Evolutionary conservation across 2,113 vertebrate genomes (phyloP).

Genomic region (Bothrops jararaca): DNA sequence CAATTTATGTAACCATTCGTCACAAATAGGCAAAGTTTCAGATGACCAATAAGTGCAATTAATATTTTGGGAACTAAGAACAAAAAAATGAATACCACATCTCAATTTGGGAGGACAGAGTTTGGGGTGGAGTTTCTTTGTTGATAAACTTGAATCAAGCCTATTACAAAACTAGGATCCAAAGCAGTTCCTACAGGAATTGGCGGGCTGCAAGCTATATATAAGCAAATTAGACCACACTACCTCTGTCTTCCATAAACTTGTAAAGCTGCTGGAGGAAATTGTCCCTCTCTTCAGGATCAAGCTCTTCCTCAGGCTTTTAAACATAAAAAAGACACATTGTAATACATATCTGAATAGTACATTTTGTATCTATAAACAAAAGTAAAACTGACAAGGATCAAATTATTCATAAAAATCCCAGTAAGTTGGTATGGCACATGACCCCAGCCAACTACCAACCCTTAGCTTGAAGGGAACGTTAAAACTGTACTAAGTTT

Average conservation of each 20-base stretch:
- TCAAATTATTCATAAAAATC: neutral
- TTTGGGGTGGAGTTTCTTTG: neutral
- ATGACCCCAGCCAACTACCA: neutral
- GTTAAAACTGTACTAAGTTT: neutral
- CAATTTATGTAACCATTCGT: neutral
- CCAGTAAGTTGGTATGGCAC: neutral
- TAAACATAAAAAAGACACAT: slow-evolving; percentile 31
- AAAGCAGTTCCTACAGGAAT: neutral
- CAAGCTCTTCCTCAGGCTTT: slow-evolving; percentile 92
- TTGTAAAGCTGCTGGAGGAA: slow-evolving; percentile 99
- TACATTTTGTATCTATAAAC: slow-evolving; percentile 14
- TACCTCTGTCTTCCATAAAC: slow-evolving; percentile 99
- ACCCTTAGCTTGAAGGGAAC: neutral
- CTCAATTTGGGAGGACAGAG: neutral
- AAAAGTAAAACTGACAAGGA: neutral
- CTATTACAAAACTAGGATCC: neutral
- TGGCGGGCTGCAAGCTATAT: neutral
- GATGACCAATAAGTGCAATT: neutral
- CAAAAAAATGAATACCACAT: neutral
- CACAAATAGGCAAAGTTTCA: neutral
- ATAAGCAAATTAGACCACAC: slow-evolving; percentile 4
- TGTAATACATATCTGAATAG: neutral
- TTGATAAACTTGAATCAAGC: neutral
- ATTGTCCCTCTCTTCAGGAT: slow-evolving; percentile 94
- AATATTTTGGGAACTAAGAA: neutral